These are phyloP conservation scores for Adelosebastes latens DNA, from an alignment of 2,797 vertebrate genomes.

Conservation along the genomic window DNA sequence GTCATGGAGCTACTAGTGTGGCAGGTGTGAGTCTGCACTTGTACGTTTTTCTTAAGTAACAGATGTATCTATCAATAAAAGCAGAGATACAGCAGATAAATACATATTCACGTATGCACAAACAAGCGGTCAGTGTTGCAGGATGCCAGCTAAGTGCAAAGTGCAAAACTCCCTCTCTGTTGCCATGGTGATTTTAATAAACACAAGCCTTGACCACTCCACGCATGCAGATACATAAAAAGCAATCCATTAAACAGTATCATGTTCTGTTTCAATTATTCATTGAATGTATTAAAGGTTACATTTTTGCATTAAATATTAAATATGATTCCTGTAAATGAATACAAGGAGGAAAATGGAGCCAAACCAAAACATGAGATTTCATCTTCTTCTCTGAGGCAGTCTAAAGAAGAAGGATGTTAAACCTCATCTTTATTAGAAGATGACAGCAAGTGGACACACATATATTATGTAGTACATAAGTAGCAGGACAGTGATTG, in stretches of 20 bases:
- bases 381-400: constrained; percentile 22
- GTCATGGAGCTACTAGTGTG: background rate
- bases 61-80: background rate
- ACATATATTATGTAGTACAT: constrained; percentile 27
- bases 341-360: constrained; percentile 39
- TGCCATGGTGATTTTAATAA: constrained; percentile 62
- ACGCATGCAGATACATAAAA: constrained; percentile 56
- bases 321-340: constrained; percentile 57
- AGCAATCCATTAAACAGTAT: constrained; percentile 60
- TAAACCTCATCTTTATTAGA: constrained; percentile 13
- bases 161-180: constrained; percentile 11
- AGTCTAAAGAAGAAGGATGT: background rate
- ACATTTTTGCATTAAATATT: constrained; percentile 72
- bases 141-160: constrained; percentile 5
- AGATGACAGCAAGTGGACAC: constrained; percentile 14
- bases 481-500: constrained; percentile 20
- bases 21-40: background rate
- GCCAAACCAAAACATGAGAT: constrained; percentile 22
- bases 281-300: constrained; percentile 72
- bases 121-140: background rate
- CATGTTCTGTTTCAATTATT: constrained; percentile 73
- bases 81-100: background rate
- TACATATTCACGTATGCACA: background rate
- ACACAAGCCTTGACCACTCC: constrained; percentile 55
- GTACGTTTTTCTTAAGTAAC: background rate